These are phyloP conservation scores for Agonopterix arenella DNA, from an alignment of 2,888 invertebrate genomes.

Conservation along the genomic window DNA sequence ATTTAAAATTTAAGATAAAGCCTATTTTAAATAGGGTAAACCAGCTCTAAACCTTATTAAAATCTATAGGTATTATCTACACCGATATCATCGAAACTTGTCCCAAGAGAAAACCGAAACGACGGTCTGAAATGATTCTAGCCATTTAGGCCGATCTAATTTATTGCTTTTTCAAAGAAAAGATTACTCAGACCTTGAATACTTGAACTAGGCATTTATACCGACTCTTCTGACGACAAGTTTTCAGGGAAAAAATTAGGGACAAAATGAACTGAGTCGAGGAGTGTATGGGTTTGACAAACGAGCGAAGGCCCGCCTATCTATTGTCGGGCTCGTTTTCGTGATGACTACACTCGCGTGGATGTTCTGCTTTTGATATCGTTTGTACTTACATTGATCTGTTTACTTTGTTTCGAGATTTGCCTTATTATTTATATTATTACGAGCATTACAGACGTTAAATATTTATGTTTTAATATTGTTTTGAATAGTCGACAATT, in stretches of 20 bases:
- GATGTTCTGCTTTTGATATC: not conserved
- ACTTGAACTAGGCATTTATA: slow-evolving; percentile 5
- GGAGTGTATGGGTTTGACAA: slow-evolving; percentile 17
- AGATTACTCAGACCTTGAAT: slow-evolving; percentile 8
- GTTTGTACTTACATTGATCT: not conserved
- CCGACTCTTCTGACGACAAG: no score
- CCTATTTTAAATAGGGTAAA: no score
- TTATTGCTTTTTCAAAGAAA: slow-evolving; percentile 1
- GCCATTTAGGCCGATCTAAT: not conserved
- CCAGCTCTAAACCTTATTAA: not conserved
- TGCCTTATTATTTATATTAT: no score
- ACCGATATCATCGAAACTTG: not conserved
- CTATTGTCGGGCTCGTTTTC: slow-evolving; percentile 18
- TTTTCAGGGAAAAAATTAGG: slow-evolving; percentile 12
- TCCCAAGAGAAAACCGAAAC: slow-evolving; percentile 3
- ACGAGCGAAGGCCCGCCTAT: slow-evolving; percentile 18
- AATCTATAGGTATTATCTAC: not conserved
- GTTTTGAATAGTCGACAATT: no score
- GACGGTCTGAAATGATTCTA: not conserved
- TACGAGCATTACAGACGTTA: no score
- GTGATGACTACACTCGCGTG: slow-evolving; percentile 12
- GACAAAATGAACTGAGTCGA: slow-evolving; percentile 14
- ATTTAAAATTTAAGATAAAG: no score
- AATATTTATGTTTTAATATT: no score
- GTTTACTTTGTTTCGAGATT: no score